Conservation (phyloP, 1,140 invertebrate species). For the Formica exsecta region DNA sequence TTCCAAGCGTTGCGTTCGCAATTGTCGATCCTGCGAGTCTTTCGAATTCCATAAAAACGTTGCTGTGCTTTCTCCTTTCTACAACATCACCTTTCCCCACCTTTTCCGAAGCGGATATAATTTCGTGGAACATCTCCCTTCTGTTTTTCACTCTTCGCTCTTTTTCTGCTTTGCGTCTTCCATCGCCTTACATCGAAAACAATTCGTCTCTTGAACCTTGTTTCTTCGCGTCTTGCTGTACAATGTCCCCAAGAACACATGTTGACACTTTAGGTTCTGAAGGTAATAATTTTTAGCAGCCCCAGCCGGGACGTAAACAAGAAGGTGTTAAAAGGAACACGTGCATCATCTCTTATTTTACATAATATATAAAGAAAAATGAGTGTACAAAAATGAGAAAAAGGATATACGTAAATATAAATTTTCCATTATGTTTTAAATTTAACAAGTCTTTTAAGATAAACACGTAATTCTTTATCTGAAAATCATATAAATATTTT, state of each 20-base stretch:
- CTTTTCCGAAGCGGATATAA: slow-evolving; percentile 29
- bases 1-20: slow-evolving; percentile 37
- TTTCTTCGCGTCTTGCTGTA: slow-evolving; percentile 24
- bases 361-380: not conserved
- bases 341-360: slow-evolving; percentile 26
- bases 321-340: slow-evolving; percentile 18
- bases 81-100: slow-evolving; percentile 8
- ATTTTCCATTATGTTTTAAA: not conserved
- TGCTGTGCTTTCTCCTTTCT: slow-evolving; percentile 35
- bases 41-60: slow-evolving; percentile 47
- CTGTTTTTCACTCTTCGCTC: slow-evolving; percentile 39
- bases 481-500: not conserved
- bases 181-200: slow-evolving; percentile 50
- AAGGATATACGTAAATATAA: not conserved
- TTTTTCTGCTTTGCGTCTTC: slow-evolving; percentile 37
- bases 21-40: slow-evolving; percentile 51
- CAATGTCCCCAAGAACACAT: not conserved
- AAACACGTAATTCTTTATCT: too few species aligned
- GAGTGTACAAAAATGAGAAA: not conserved
- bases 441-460: not conserved
- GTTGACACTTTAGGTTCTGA: not conserved
- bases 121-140: slow-evolving; percentile 31
- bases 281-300: slow-evolving; percentile 51
- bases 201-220: slow-evolving; percentile 33
- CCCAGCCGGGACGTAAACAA: slow-evolving; percentile 25